Evolutionary conservation across 2,113 vertebrate genomes (phyloP).

Genomic region (Formicarius rufipectus): DNA sequence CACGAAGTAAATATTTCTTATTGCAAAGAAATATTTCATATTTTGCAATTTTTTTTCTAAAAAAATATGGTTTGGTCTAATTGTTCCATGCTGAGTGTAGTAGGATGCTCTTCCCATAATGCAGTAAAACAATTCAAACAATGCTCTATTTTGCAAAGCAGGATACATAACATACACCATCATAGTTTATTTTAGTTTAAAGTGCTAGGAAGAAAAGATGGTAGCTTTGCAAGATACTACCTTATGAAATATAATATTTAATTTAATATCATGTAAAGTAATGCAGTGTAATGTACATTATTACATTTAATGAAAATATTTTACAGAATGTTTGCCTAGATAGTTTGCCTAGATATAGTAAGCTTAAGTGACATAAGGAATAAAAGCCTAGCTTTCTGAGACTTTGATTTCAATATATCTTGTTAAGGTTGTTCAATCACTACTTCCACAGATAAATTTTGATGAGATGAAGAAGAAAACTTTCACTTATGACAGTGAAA

Average conservation of each 20-base stretch:
- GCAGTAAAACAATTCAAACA: not conserved
- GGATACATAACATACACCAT: not conserved
- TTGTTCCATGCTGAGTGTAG: not conserved
- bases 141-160: not conserved
- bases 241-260: not conserved
- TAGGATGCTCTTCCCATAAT: not conserved
- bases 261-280: not conserved
- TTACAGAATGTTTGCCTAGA: not conserved
- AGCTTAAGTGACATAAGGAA: not conserved
- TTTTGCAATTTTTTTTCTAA: not conserved
- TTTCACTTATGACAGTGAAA: not conserved
- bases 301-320: not conserved
- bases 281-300: not conserved
- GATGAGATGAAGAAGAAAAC: not conserved
- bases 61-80: not conserved
- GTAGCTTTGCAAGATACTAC: not conserved
- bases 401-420: not conserved
- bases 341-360: not conserved
- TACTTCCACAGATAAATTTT: not conserved
- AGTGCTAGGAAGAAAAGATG: not conserved
- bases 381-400: not conserved
- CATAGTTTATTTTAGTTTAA: not conserved
- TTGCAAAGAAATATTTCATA: not conserved
- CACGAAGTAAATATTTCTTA: not conserved
- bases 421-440: not conserved